Conservation (phyloP, 2,113 vertebrate species). For the Oostethus manadensis region DNA sequence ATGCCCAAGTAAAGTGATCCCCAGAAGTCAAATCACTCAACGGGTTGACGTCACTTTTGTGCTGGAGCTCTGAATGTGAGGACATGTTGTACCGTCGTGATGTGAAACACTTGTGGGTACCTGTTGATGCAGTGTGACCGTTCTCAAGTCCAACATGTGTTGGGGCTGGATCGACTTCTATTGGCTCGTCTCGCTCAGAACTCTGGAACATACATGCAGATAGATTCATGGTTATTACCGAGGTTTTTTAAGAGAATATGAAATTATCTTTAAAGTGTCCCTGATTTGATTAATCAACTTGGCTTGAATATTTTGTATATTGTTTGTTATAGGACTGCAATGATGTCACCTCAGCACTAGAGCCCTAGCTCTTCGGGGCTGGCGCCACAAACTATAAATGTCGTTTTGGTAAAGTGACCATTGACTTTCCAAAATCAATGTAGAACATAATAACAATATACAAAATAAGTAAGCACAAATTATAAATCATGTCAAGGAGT, state of each 20-base stretch:
- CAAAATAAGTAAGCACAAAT: too few relatives aligned
- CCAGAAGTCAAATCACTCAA: not conserved
- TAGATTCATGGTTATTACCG: not conserved
- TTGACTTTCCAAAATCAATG: too few relatives aligned
- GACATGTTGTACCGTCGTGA: conserved; percentile 4
- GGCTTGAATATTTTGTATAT: too few relatives aligned
- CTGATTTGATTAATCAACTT: too few relatives aligned
- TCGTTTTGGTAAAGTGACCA: too few relatives aligned
- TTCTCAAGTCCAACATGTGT: conserved; percentile 54
- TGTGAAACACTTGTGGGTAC: conserved; percentile 34
- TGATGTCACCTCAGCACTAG: too few relatives aligned
- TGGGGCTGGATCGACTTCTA: conserved; percentile 64
- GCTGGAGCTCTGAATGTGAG: not conserved
- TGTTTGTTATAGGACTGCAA: too few relatives aligned
- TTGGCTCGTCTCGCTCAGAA: conserved; percentile 72
- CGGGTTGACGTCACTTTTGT: conserved; percentile 1
- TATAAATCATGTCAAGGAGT: too few relatives aligned
- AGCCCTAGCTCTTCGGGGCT: too few relatives aligned
- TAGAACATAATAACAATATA: too few relatives aligned
- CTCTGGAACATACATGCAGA: conserved; percentile 57
- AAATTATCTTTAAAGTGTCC: conserved; percentile 28
- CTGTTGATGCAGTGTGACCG: conserved; percentile 59
- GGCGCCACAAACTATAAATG: too few relatives aligned
- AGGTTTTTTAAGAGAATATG: conserved; percentile 9
- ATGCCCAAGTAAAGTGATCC: conserved; percentile 1